Conservation (phyloP, 1,140 invertebrate species). For the Adoxophyes honmai region DNA sequence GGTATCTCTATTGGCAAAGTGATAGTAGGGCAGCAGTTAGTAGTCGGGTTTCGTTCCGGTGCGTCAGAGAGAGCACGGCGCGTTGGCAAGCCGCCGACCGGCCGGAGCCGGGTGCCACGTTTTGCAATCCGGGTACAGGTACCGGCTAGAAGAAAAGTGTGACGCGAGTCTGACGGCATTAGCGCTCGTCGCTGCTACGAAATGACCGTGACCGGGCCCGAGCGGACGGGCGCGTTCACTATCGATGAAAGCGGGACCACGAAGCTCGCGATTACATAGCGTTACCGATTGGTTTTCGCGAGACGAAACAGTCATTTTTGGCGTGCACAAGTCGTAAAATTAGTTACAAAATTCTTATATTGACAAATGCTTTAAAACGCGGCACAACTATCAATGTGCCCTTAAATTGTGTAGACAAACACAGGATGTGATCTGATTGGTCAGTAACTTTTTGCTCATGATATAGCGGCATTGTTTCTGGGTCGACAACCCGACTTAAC, state of each 20-base stretch:
- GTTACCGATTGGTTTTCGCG: conserved; percentile 21
- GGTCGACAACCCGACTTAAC: not conserved
- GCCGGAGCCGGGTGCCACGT: conserved; percentile 22
- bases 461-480: not conserved
- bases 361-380: not conserved
- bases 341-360: not conserved
- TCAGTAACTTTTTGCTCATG: not conserved
- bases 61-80: conserved; percentile 53
- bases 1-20: conserved; percentile 46
- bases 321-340: not conserved
- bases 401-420: not conserved
- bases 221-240: conserved; percentile 43
- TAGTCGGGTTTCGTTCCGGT: conserved; percentile 55
- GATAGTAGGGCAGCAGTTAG: conserved; percentile 65
- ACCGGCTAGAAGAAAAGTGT: conserved; percentile 34
- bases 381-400: not conserved
- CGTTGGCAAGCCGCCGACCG: conserved; percentile 29
- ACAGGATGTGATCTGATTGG: conserved; percentile 1
- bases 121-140: conserved; percentile 6
- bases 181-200: conserved; percentile 25
- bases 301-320: conserved; percentile 12
- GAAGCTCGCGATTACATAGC: conserved; percentile 27
- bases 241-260: conserved; percentile 41
- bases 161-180: conserved; percentile 37
- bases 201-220: conserved; percentile 49